Percentiles rank a stretch among this genome's conserved stretches.
These are phyloP conservation scores for Drosophila orena DNA, from an alignment of 1,140 invertebrate species.

Conservation along the genomic window DNA sequence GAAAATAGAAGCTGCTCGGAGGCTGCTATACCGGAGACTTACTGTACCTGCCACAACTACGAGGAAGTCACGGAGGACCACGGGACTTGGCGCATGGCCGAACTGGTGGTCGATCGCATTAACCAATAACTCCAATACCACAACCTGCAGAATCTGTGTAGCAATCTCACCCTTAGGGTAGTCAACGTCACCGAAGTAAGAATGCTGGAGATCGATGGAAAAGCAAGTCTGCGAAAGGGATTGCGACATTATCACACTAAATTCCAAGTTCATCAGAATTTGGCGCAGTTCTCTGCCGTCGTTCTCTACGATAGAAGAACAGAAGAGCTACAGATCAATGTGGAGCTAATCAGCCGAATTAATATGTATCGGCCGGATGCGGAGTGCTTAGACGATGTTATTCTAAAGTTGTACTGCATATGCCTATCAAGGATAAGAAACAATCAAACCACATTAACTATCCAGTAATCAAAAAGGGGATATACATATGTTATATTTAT, in stretches of 20 bases:
- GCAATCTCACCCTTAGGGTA: constrained; percentile 12
- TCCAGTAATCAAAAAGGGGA: too few relatives aligned
- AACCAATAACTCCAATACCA: constrained; percentile 86
- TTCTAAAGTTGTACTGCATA: constrained; percentile 86
- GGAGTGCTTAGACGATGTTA: constrained; percentile 84
- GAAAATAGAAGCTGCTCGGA: constrained; percentile 89
- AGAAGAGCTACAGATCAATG: constrained; percentile 37
- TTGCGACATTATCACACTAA: constrained; percentile 24
- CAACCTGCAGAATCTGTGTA: constrained; percentile 89
- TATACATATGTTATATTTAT: too few relatives aligned
- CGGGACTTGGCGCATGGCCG: constrained; percentile 79
- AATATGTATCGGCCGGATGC: constrained; percentile 86
- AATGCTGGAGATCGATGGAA: not conserved
- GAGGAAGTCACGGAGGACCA: constrained; percentile 72
- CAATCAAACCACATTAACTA: too few relatives aligned
- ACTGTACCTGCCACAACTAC: constrained; percentile 90
- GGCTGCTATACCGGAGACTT: constrained; percentile 89
- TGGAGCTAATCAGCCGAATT: constrained; percentile 86
- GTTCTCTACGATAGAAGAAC: constrained; percentile 73
- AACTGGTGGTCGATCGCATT: constrained; percentile 84
- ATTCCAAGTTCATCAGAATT: constrained; percentile 71
- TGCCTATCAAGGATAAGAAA: constrained; percentile 14
- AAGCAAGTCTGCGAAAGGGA: not conserved
- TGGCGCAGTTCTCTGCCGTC: constrained; percentile 87
- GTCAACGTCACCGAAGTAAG: constrained; percentile 30